phyloP scores from a whole-genome alignment of 2,888 invertebrate species.

The Eupeodes luniger region DNA sequence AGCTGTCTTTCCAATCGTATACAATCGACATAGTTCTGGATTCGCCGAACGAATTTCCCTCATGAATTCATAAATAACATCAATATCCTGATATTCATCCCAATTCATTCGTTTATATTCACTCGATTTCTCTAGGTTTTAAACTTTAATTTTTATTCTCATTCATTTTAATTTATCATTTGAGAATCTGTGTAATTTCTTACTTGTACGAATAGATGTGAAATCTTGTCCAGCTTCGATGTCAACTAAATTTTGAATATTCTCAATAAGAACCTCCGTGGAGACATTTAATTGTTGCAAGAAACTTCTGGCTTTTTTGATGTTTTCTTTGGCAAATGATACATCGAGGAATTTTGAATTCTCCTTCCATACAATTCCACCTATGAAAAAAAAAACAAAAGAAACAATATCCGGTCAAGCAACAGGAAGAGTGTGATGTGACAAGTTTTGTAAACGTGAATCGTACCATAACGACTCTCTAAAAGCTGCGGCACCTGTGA shows the following conservation, averaged over 20 bases:
- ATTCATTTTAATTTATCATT: conserved; percentile 1
- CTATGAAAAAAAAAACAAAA: conserved; percentile 67
- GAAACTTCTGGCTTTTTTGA: conserved; percentile 87
- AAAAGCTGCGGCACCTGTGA: conserved; percentile 78
- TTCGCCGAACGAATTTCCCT: conserved; percentile 89
- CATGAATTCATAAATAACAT: conserved; percentile 89
- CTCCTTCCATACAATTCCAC: conserved; percentile 83
- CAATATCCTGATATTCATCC: conserved; percentile 90
- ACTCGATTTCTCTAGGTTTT: conserved; percentile 56
- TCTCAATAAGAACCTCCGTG: conserved; percentile 88
- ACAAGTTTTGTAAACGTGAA: conserved; percentile 15
- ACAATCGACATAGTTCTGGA: conserved; percentile 89
- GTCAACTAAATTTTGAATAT: conserved; percentile 91
- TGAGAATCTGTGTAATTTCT: conserved; percentile 60
- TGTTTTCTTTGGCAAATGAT: conserved; percentile 87
- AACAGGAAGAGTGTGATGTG: conserved; percentile 4
- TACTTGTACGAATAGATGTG: conserved; percentile 78
- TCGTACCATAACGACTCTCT: conserved; percentile 80
- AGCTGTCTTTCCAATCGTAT: conserved; percentile 89
- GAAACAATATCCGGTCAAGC: conserved; percentile 19
- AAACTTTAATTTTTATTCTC: conserved; percentile 56
- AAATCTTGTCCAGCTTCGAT: conserved; percentile 86
- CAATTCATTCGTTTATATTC: conserved; percentile 87
- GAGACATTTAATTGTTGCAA: conserved; percentile 87
- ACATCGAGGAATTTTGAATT: conserved; percentile 86